A percentile compares a stretch with the other conserved stretches of the same genome.
These are phyloP conservation scores for Elephas maximus DNA, from an alignment of 2,113 vertebrate genomes.

Conservation along the genomic window DNA sequence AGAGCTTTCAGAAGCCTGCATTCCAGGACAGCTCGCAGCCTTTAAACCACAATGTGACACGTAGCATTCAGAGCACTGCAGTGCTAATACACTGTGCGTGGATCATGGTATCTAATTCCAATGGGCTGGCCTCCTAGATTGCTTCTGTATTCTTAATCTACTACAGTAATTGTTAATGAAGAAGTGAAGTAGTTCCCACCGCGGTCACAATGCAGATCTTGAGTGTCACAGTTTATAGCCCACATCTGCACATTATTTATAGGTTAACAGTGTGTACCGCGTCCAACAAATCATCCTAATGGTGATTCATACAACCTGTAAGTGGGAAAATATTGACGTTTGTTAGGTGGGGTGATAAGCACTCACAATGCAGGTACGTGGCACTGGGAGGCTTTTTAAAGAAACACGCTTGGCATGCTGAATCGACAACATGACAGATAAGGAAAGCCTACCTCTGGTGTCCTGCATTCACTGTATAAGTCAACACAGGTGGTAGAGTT, in stretches of 20 bases:
- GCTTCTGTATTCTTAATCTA: background rate
- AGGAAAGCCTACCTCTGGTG: background rate
- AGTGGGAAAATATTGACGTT: background rate
- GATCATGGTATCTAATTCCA: background rate
- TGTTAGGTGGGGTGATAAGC: background rate
- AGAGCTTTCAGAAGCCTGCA: background rate
- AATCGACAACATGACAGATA: background rate
- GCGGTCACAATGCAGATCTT: fast-evolving
- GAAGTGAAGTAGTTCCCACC: background rate
- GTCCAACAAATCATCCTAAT: background rate
- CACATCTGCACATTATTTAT: background rate
- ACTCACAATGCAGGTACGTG: background rate
- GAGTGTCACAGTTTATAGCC: background rate
- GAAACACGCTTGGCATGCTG: background rate
- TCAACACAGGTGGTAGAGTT: background rate
- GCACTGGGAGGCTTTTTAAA: background rate
- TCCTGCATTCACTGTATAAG: background rate
- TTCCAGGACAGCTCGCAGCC: fast-evolving
- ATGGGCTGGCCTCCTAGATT: background rate
- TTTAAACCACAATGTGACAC: fast-evolving
- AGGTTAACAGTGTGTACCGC: background rate
- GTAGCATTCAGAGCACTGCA: fast-evolving
- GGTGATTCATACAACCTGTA: background rate
- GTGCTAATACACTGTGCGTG: fast-evolving
- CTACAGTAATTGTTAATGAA: background rate